A percentile compares a stretch with the other conserved stretches of the same genome.
phyloP scores from a whole-genome alignment of 37 sponge, comb jelly and placozoan genomes.

The Corticium candelabrum region DNA sequence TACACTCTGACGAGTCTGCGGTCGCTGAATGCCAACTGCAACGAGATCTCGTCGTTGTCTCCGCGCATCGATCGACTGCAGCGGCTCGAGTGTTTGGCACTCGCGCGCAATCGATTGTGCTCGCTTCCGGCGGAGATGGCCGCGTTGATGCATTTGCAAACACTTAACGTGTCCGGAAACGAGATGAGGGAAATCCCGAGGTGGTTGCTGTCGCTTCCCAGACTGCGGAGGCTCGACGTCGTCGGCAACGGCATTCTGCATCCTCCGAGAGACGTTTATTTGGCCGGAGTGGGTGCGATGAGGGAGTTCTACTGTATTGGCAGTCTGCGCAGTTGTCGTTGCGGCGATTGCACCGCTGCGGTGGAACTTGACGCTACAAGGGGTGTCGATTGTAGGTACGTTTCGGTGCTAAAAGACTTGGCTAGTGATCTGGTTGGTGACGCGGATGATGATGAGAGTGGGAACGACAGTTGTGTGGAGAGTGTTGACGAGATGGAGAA shows the following conservation, averaged over 20 bases:
- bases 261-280: neutral
- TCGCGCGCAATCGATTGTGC: neutral
- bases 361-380: no score
- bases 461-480: neutral
- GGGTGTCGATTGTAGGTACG: no score
- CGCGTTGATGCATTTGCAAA: neutral
- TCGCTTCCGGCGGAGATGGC: neutral
- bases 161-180: neutral
- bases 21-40: neutral
- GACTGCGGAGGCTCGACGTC: neutral
- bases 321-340: no score
- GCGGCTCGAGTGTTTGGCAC: neutral
- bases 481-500: neutral
- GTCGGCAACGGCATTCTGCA: neutral
- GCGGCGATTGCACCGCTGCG: no score
- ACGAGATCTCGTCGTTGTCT: neutral
- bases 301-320: neutral
- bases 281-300: neutral
- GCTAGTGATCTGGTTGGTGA: no score
- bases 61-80: neutral
- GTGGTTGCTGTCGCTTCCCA: neutral
- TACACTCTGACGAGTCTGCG: neutral
- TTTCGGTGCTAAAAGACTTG: no score
- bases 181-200: neutral
- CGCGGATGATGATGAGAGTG: neutral